Evolutionary conservation across 2,797 vertebrate species (phyloP), one percentile per base, ranked within the genome.

Genomic region (Hozukius guyotensis): DNA sequence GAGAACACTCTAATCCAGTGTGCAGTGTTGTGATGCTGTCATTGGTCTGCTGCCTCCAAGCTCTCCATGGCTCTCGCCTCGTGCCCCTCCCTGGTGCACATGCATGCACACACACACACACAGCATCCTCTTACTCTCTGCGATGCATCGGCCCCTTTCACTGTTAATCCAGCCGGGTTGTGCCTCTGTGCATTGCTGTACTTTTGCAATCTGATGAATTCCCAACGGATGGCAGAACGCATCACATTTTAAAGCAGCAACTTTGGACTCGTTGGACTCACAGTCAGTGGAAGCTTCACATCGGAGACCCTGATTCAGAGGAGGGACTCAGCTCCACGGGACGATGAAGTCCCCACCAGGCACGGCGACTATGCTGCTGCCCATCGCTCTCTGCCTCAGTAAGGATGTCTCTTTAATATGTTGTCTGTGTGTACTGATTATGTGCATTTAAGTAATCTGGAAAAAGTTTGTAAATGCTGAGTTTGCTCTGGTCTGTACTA

Each of bases 1-100:
- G 92, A 94, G 84, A 94, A 90, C 16, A 29, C 90, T 88, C 56
- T 95, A 95, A 95, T 95, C 94, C 89, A 88, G 61, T 78, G 83
- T 79, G 80, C 88, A 25, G 82, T 55, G 82, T 74, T 88, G 87
- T 85, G 88, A 86, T 68, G 78, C 62, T 71, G 83, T 90, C 87
- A 92, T 92, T 92, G 92, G 91, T 92, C 80, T 79, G 74, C 71
- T 72, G 83, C 83, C 29, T 85, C 76, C 75, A 75, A 87, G 72
- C 89, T 75, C 83, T 85, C 64, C 49, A 32, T 61, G 67, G 67
- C 78, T 79, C 79, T 82, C 27, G 38, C 86, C 60, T 46, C 66
- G 71, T 74, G 72, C 77, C 72, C 78, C 81, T 81, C 85, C 83
- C 67, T 66, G 2, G 38, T 56, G 46, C 32, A 72, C 68, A 38